Percentiles rank a stretch among this genome's conserved stretches.
Conservation (phyloP, 2,797 vertebrate species). For the Anniella stebbinsi region DNA sequence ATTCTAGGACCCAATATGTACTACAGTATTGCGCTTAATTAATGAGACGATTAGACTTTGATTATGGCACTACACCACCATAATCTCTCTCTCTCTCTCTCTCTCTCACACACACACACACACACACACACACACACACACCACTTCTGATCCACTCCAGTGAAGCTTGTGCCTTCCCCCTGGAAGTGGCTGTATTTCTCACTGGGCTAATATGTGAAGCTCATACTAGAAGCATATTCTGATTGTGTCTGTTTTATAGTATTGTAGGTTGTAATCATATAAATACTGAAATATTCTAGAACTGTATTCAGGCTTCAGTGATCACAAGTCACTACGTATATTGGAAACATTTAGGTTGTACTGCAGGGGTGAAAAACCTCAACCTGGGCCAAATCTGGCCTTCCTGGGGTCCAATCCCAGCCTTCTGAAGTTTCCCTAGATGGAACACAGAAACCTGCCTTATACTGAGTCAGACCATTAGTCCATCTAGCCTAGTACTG, state of each 20-base stretch:
- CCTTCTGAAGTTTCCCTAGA: too few species aligned
- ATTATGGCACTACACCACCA: slow-evolving; percentile 64
- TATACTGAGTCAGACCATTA: too few species aligned
- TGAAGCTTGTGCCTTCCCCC: slow-evolving; percentile 37
- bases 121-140: too few species aligned
- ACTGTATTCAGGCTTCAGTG: slow-evolving; percentile 21
- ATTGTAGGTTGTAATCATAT: background rate
- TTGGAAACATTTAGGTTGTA: background rate
- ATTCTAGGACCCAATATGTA: slow-evolving; percentile 65
- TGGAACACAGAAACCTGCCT: too few species aligned
- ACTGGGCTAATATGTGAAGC: slow-evolving; percentile 55
- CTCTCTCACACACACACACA: too few species aligned
- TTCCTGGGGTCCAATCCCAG: too few species aligned
- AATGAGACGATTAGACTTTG: slow-evolving; percentile 72
- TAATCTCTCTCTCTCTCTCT: slow-evolving; percentile 47
- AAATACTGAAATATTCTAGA: slow-evolving; percentile 35
- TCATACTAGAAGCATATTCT: slow-evolving; percentile 35
- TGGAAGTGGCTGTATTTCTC: slow-evolving; percentile 40
- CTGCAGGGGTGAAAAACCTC: too few species aligned
- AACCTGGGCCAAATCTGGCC: too few species aligned
- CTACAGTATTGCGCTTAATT: slow-evolving; percentile 73
- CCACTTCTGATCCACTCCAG: slow-evolving; percentile 60
- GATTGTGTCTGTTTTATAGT: background rate
- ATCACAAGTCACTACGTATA: background rate
- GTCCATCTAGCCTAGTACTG: too few species aligned